A percentile compares a stretch with the other conserved stretches of the same genome.
Conservation (phyloP, 2,888 invertebrate genomes). For the Chydorus sphaericus region DNA sequence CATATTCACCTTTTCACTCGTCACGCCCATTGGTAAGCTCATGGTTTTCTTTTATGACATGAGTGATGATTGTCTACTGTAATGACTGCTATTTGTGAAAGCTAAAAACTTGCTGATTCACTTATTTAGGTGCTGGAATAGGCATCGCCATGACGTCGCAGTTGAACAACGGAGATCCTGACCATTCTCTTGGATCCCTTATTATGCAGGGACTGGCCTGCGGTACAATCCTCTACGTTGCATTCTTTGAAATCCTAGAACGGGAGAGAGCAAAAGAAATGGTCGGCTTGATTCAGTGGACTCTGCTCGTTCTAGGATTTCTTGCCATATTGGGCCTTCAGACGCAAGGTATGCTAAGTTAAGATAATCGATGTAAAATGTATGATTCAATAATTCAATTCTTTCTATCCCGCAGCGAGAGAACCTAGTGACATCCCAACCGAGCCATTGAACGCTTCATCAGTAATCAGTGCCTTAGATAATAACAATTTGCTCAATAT, state of each 20-base stretch:
- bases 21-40: constrained; percentile 21
- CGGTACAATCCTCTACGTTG: constrained; percentile 85
- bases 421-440: too few relatives aligned
- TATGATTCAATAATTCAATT: too few relatives aligned
- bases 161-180: constrained; percentile 27
- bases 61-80: neutral
- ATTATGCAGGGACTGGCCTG: constrained; percentile 63
- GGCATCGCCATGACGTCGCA: constrained; percentile 38
- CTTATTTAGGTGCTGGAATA: constrained; percentile 33
- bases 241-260: constrained; percentile 87
- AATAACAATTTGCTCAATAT: too few relatives aligned
- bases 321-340: constrained; percentile 38
- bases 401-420: too few relatives aligned
- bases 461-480: too few relatives aligned
- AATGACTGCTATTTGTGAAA: neutral
- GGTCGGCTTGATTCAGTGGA: constrained; percentile 47
- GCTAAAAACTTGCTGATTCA: neutral
- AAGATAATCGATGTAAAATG: neutral
- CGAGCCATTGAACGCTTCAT: too few relatives aligned
- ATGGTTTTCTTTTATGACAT: neutral
- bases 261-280: constrained; percentile 45
- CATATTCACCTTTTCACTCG: constrained; percentile 21
- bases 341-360: constrained; percentile 6
- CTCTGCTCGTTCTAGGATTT: constrained; percentile 16
- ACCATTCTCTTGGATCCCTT: neutral